A percentile compares a stretch with the other conserved stretches of the same genome.
phyloP scores from a whole-genome alignment of 1,140 invertebrate genomes.

The Heliconius congener region DNA sequence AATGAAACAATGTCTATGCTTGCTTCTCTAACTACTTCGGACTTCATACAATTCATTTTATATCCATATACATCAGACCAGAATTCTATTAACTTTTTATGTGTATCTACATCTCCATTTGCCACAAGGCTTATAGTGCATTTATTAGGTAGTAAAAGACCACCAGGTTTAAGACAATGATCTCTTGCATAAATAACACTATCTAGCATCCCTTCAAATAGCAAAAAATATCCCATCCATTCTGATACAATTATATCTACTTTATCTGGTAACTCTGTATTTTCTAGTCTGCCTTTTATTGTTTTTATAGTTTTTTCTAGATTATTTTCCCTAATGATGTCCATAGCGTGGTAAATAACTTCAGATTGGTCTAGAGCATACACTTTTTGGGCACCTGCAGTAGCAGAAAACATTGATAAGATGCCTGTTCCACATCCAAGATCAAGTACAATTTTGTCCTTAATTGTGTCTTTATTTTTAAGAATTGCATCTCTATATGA shows the following conservation, averaged over 20 bases:
- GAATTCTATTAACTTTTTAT: conserved; percentile 89
- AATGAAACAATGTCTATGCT: conserved; percentile 91
- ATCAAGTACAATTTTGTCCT: conserved; percentile 93
- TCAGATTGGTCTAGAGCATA: conserved; percentile 96
- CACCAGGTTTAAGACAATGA: conserved; percentile 89
- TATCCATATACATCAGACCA: conserved; percentile 99
- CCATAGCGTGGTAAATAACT: conserved; percentile 90
- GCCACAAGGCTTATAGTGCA: conserved; percentile 95
- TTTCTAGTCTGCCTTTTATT: conserved; percentile 93
- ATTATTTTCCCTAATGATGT: conserved; percentile 89
- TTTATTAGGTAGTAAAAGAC: conserved; percentile 92
- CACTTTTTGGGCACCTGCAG: conserved; percentile 94
- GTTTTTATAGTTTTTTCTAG: conserved; percentile 84
- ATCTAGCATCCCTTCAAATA: conserved; percentile 99
- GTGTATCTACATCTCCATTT: conserved; percentile 91
- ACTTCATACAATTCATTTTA: conserved; percentile 97
- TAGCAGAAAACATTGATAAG: conserved; percentile 96
- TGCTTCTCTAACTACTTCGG: conserved; percentile 94
- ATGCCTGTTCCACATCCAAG: conserved; percentile 97
- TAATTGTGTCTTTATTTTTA: conserved; percentile 87
- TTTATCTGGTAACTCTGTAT: conserved; percentile 91
- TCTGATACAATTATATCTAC: conserved; percentile 99
- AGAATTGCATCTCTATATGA: conserved; percentile 97
- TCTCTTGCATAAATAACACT: conserved; percentile 95
- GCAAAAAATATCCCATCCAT: conserved; percentile 99